phyloP scores from a whole-genome alignment of 2,797 vertebrate species.

The Propithecus perrieri region DNA sequence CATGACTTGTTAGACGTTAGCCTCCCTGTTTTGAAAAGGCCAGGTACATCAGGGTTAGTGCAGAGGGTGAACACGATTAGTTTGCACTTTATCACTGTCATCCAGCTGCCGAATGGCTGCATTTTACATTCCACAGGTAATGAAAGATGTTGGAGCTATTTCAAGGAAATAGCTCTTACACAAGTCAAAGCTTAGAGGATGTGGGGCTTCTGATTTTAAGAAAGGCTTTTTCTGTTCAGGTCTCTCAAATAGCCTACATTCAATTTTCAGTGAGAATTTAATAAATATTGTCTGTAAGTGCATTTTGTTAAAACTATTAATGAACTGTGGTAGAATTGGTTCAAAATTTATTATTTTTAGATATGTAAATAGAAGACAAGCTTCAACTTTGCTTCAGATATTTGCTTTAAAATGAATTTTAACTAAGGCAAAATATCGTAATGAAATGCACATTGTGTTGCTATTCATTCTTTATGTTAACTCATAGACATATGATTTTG shows the following conservation, averaged over 20 bases:
- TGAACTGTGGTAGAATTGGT: not conserved
- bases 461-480: not conserved
- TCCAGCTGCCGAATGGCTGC: not conserved
- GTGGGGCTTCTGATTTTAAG: not conserved
- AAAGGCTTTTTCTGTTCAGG: not conserved
- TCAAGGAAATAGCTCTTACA: not conserved
- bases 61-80: slow-evolving; percentile 48
- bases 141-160: slow-evolving; percentile 15
- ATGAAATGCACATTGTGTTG: not conserved
- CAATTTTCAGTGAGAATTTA: not conserved
- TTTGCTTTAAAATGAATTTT: not conserved
- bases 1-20: slow-evolving; percentile 76
- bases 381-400: not conserved
- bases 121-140: slow-evolving; percentile 59
- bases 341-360: not conserved
- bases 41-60: slow-evolving; percentile 68
- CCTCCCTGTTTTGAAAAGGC: slow-evolving; percentile 77
- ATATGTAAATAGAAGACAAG: not conserved
- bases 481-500: not conserved
- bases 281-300: not conserved
- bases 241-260: not conserved
- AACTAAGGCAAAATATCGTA: not conserved
- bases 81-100: slow-evolving; percentile 71
- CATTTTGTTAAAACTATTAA: not conserved
- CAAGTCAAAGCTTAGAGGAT: slow-evolving; percentile 3